Evolutionary conservation across 2,113 vertebrate genomes (phyloP).

Genomic region (Myiagra hebetior): DNA sequence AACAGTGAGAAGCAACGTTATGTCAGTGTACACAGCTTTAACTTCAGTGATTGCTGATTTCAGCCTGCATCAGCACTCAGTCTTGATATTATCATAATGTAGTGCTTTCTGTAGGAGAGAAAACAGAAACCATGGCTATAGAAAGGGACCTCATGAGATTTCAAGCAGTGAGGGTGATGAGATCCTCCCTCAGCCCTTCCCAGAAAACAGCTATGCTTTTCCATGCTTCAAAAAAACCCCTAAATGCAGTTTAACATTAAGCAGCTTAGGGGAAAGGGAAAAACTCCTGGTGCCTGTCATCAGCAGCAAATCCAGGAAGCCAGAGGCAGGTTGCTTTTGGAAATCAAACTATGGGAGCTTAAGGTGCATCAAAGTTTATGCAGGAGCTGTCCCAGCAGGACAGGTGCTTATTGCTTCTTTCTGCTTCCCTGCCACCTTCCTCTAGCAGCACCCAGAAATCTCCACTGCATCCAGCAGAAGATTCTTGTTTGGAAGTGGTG

Average conservation of each 20-base stretch:
- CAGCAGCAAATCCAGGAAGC: neutral
- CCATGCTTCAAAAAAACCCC: neutral
- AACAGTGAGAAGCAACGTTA: neutral
- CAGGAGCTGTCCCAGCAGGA: neutral
- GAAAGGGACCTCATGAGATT: neutral
- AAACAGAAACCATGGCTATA: neutral
- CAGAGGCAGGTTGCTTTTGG: neutral
- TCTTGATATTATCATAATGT: neutral
- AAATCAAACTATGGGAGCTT: neutral
- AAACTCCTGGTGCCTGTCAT: neutral
- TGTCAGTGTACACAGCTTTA: neutral
- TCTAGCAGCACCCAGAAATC: neutral
- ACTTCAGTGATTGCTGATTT: neutral
- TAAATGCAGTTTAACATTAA: neutral
- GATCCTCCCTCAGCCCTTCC: neutral
- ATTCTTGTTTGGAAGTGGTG: neutral
- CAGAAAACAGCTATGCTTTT: neutral
- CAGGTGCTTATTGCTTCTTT: neutral
- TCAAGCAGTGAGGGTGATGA: neutral
- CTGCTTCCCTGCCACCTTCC: neutral
- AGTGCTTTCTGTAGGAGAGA: neutral
- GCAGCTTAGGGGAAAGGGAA: neutral
- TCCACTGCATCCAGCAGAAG: neutral
- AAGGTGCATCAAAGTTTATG: fast-evolving
- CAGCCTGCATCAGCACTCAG: neutral